These are phyloP conservation scores for Fragum fragum DNA, from an alignment of 2,888 invertebrate species.

Conservation along the genomic window DNA sequence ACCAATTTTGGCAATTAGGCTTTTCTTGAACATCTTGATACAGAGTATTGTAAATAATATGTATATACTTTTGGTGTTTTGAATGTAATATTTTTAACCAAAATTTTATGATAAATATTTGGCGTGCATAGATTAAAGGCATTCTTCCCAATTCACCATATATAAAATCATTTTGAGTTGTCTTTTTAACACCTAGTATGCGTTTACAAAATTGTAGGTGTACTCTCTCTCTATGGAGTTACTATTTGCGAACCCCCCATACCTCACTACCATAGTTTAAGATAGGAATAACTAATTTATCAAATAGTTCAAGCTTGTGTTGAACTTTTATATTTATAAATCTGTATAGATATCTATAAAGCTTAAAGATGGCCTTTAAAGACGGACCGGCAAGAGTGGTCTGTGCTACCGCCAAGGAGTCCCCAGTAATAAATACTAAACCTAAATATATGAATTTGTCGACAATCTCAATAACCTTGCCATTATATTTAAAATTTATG, in stretches of 20 bases:
- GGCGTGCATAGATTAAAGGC: too few relatives aligned
- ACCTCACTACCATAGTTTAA: neutral
- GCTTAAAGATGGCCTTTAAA: constrained; percentile 9
- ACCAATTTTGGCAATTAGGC: too few relatives aligned
- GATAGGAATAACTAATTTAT: constrained; percentile 14
- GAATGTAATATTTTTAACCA: too few relatives aligned
- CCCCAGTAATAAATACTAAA: constrained; percentile 4
- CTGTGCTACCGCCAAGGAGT: neutral
- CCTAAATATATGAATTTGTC: constrained; percentile 4
- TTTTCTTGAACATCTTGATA: too few relatives aligned
- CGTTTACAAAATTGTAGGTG: too few relatives aligned
- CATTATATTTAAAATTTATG: neutral
- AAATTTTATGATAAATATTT: too few relatives aligned
- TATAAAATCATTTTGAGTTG: too few relatives aligned
- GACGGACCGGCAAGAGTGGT: constrained; percentile 6
- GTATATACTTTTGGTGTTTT: too few relatives aligned
- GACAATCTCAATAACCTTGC: neutral
- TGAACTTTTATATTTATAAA: neutral
- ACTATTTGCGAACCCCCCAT: neutral
- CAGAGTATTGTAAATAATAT: too few relatives aligned
- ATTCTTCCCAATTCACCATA: too few relatives aligned
- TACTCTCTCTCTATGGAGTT: neutral
- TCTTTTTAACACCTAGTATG: too few relatives aligned
- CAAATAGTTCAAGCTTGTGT: constrained; percentile 11
- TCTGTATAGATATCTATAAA: constrained; percentile 7